phyloP scores from a whole-genome alignment of 2,797 vertebrate species.

The Hyperoplus immaculatus region DNA sequence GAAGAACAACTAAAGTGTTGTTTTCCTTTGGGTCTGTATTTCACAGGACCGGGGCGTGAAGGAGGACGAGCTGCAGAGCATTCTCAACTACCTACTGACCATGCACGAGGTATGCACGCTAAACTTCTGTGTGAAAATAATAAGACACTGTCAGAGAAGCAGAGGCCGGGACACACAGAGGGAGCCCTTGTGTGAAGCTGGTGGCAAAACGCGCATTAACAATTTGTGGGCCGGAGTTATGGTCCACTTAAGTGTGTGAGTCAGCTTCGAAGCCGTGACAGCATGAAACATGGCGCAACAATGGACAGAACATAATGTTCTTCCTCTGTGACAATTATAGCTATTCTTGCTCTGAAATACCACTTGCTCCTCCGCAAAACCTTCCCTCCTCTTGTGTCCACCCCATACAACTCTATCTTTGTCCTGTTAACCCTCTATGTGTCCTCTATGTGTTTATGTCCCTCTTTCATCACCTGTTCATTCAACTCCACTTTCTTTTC shows the following conservation, averaged over 20 bases:
- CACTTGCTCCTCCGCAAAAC: conserved; percentile 52
- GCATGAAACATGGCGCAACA: conserved; percentile 72
- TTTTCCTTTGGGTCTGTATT: neutral
- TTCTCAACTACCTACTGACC: conserved; percentile 97
- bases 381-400: conserved; percentile 11
- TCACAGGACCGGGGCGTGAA: conserved; percentile 96
- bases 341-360: conserved; percentile 63
- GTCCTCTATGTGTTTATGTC: conserved; percentile 15
- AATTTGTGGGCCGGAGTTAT: conserved; percentile 69
- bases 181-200: conserved; percentile 45
- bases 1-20: neutral
- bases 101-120: conserved; percentile 94
- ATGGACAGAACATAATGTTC: conserved; percentile 76
- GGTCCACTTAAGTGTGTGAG: conserved; percentile 76
- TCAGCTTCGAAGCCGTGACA: conserved; percentile 68
- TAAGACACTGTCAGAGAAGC: conserved; percentile 1
- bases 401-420: conserved; percentile 43
- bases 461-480: conserved; percentile 36
- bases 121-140: conserved; percentile 14
- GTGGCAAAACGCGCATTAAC: conserved; percentile 63
- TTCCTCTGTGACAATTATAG: conserved; percentile 72
- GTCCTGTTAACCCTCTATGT: conserved; percentile 46
- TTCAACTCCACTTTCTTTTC: conserved; percentile 15
- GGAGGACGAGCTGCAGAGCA: conserved; percentile 99
- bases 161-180: conserved; percentile 10